phyloP scores from a whole-genome alignment of 2,888 invertebrate genomes.

The Phortica magna region DNA sequence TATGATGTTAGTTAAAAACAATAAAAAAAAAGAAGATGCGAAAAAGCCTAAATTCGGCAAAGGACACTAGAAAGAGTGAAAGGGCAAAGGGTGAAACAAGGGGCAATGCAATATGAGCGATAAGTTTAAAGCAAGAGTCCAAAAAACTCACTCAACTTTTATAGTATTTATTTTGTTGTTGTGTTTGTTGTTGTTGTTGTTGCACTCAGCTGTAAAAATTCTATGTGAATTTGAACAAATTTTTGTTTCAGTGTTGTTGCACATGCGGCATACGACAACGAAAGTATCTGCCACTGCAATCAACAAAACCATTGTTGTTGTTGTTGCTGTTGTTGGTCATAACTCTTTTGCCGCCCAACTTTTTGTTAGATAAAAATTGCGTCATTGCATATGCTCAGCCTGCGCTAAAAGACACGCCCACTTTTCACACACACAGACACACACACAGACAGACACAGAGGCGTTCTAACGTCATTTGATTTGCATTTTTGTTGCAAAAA shows the following conservation, averaged over 20 bases:
- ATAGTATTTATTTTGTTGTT: too few relatives aligned
- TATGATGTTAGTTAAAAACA: conserved; percentile 14
- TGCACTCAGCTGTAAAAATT: neutral
- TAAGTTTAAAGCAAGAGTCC: too few relatives aligned
- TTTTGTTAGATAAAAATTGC: conserved; percentile 15
- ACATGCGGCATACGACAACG: conserved; percentile 28
- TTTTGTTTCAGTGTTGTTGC: conserved; percentile 6
- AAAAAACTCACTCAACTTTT: too few relatives aligned
- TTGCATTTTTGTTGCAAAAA: neutral
- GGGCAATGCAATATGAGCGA: neutral
- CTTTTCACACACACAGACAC: too few relatives aligned
- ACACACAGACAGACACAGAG: too few relatives aligned
- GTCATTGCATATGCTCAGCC: neutral
- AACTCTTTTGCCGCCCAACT: neutral
- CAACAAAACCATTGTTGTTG: conserved; percentile 14
- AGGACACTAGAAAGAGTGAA: neutral
- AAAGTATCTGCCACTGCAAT: conserved; percentile 24
- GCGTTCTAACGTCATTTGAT: neutral
- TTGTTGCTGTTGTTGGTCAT: neutral
- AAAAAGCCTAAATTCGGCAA: neutral
- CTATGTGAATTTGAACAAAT: conserved; percentile 27
- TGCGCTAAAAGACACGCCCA: too few relatives aligned
- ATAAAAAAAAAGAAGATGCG: conserved; percentile 57
- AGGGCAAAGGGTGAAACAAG: neutral
- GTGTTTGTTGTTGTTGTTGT: neutral